phyloP scores from a whole-genome alignment of 2,113 vertebrate species.

The Damaliscus lunatus region DNA sequence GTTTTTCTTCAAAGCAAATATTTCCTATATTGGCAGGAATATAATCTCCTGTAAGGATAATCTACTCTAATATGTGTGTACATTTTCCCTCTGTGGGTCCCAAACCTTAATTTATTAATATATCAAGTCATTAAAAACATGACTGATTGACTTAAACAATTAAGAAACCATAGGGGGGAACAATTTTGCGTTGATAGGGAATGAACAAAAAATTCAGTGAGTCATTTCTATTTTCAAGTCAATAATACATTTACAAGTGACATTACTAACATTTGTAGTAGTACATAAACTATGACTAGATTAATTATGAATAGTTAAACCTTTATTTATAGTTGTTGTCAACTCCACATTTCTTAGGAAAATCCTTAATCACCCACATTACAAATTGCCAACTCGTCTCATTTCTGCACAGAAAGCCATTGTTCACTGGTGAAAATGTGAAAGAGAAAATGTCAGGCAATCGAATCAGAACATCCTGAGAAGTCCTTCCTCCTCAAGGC shows the following conservation, averaged over 20 bases:
- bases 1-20: conserved; percentile 53
- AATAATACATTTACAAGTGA: conserved; percentile 61
- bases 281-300: conserved; percentile 42
- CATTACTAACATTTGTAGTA: conserved; percentile 28
- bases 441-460: conserved; percentile 47
- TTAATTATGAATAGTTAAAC: conserved; percentile 56
- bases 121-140: conserved; percentile 68
- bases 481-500: not conserved
- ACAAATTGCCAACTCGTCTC: not conserved
- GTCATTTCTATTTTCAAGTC: conserved; percentile 54
- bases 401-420: conserved; percentile 5
- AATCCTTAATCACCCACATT: conserved; percentile 29
- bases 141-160: conserved; percentile 60
- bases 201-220: conserved; percentile 45
- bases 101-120: conserved; percentile 67
- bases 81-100: conserved; percentile 55
- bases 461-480: not conserved
- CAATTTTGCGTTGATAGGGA: conserved; percentile 34
- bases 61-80: conserved; percentile 47
- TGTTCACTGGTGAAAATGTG: conserved; percentile 14
- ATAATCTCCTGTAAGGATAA: conserved; percentile 30
- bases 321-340: conserved; percentile 34
- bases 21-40: conserved; percentile 59
- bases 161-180: conserved; percentile 62
- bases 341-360: conserved; percentile 26